Conservation (phyloP, 2,113 vertebrate genomes). For the Leucoraja erinaceus region DNA sequence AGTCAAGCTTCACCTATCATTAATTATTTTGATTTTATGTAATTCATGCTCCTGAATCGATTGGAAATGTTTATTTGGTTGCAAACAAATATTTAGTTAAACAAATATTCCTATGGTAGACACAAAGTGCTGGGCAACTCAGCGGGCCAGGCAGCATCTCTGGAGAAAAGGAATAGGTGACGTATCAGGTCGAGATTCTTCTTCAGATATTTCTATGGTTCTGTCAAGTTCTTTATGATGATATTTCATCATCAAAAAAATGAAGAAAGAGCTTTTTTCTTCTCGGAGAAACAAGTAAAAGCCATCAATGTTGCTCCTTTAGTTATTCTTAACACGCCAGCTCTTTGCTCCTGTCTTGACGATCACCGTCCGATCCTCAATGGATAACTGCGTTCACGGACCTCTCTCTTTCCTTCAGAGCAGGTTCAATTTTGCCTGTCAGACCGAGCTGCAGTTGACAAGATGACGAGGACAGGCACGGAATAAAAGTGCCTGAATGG, state of each 20-base stretch:
- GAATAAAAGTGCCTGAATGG: background rate
- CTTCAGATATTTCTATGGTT: too few relatives aligned
- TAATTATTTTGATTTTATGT: background rate
- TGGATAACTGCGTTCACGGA: background rate
- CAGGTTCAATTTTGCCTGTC: background rate
- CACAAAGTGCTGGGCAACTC: too few relatives aligned
- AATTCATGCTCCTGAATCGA: too few relatives aligned
- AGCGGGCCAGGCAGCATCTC: too few relatives aligned
- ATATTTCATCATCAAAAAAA: too few relatives aligned
- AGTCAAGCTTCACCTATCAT: too few relatives aligned
- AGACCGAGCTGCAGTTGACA: background rate
- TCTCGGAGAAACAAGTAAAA: background rate
- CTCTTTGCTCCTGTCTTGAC: background rate
- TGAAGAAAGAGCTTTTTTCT: too few relatives aligned
- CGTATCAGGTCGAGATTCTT: too few relatives aligned
- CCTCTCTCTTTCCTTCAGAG: background rate
- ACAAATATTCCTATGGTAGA: background rate
- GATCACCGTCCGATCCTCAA: background rate
- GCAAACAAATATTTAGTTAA: background rate
- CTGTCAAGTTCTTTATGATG: too few relatives aligned
- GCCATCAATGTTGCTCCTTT: background rate
- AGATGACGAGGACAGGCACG: background rate
- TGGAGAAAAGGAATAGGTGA: too few relatives aligned
- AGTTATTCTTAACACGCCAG: background rate
- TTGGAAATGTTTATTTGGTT: too few relatives aligned